Conservation (phyloP, 2,797 vertebrate species). For the Catamblyrhynchus diadema region DNA sequence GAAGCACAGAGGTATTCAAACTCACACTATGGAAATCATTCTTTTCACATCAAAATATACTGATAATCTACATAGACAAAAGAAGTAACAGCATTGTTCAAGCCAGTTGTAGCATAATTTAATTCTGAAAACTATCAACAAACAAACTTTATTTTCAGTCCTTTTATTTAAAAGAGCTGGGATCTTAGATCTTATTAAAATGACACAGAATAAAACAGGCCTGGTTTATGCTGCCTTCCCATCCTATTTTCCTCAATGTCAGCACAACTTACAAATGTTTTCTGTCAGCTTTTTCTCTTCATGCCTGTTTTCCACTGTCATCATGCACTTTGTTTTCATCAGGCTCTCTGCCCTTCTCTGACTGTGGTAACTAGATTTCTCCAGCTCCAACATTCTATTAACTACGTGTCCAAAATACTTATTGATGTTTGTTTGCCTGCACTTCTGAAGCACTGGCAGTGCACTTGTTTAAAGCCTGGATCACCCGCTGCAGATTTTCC, state of each 20-base stretch:
- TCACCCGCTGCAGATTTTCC: not conserved
- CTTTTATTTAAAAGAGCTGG: not conserved
- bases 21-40: not conserved
- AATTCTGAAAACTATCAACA: not conserved
- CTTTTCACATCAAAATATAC: not conserved
- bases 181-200: not conserved
- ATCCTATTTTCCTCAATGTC: not conserved
- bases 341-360: not conserved
- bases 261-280: slow-evolving; percentile 26
- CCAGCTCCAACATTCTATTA: not conserved
- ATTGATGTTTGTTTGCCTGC: not conserved
- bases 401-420: slow-evolving; percentile 33
- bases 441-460: not conserved
- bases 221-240: not conserved
- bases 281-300: slow-evolving; percentile 19
- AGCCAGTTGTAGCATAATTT: not conserved
- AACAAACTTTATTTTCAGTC: not conserved
- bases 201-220: not conserved
- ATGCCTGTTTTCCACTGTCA: not conserved
- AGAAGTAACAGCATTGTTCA: not conserved
- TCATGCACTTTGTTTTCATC: slow-evolving; percentile 33
- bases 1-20: not conserved
- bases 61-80: not conserved
- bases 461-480: not conserved
- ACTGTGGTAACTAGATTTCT: slow-evolving; percentile 35